Evolutionary conservation across 2,113 vertebrate genomes (phyloP).

Genomic region (Coturnix japonica): DNA sequence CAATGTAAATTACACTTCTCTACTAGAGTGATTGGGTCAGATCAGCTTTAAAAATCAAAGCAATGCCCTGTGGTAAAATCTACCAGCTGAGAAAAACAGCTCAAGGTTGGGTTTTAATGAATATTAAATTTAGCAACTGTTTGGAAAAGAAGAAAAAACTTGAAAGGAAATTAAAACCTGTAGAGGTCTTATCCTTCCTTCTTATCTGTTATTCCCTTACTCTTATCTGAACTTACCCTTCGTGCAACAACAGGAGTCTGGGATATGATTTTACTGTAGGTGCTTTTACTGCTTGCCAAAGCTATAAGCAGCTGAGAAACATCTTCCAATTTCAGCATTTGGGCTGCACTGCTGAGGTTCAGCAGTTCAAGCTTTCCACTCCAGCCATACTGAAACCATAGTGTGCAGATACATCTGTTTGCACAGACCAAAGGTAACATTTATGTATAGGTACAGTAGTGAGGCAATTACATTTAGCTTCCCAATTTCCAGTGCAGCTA

Average conservation of each 20-base stretch:
- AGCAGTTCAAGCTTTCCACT: neutral
- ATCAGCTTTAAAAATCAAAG: slow-evolving; percentile 46
- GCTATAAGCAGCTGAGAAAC: neutral
- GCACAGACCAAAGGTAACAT: neutral
- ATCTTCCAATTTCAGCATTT: neutral
- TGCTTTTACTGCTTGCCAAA: slow-evolving; percentile 15
- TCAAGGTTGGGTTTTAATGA: slow-evolving; percentile 26
- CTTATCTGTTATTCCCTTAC: slow-evolving; percentile 51
- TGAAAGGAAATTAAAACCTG: slow-evolving; percentile 77
- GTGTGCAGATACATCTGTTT: neutral
- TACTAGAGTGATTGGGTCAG: neutral
- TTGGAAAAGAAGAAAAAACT: slow-evolving; percentile 20
- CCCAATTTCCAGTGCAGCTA: neutral
- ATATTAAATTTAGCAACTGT: slow-evolving; percentile 72
- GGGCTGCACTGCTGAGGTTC: neutral
- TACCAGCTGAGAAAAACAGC: neutral
- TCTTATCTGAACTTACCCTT: slow-evolving; percentile 61
- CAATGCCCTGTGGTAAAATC: neutral
- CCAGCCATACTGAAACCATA: neutral
- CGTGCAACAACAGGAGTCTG: slow-evolving; percentile 26
- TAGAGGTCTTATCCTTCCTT: slow-evolving; percentile 72
- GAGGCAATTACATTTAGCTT: neutral
- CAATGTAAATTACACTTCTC: neutral
- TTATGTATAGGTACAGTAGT: neutral
- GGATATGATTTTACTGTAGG: slow-evolving; percentile 27